Base-by-base conservation (phyloP, 1,140 invertebrate genomes). In the Pseudomyrmex cubaensis region DNA sequence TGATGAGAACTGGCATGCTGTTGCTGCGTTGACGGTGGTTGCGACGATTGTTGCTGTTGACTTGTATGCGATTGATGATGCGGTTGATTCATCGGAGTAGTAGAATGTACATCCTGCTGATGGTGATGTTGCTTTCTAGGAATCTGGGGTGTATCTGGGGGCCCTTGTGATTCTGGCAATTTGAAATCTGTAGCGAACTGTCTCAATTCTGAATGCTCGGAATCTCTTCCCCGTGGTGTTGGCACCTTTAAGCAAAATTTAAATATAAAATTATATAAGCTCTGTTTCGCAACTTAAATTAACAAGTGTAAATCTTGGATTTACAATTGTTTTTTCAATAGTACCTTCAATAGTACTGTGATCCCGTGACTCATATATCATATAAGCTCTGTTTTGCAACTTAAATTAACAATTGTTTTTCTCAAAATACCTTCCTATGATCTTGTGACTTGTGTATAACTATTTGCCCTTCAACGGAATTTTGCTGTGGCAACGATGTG, bases 171-270 rank as follows among this genome's bases (percentile, higher is more conserved):
- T 25, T 95, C 95, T n/a, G 91, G 90, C 17, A 96, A 87, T 91
- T 96, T 95, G 85, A 96, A 96, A 74, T 96, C 95, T n/a, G 94
- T 90, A 20, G 94, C 92, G 86, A 96, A 96, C 61, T 96, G 95
- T 87, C 96, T 95, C 12, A 96, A 77, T 56, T 96, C 95, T 22
- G 94, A 92, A 57, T 95, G 91, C 63, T 95, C 93, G 50, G 95
- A 95, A 44, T 96, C 95, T 82, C 95, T 91, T 35, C 90, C 93
- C 88, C 91, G 89, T 78, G 93, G 87, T 10, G 90, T 90, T 76
- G 85, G 73, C 35, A 91, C 85, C 88, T 89, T 84, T 8, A 72
- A 80, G 12, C 57, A 57, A 70, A 70, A 70, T 15, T 70, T 61
- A 50, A 17, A 17, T 22, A 10, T 12, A 44, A 57, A 90, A 90